Conservation (phyloP, 2,797 vertebrate species). For the Adelosebastes latens region DNA sequence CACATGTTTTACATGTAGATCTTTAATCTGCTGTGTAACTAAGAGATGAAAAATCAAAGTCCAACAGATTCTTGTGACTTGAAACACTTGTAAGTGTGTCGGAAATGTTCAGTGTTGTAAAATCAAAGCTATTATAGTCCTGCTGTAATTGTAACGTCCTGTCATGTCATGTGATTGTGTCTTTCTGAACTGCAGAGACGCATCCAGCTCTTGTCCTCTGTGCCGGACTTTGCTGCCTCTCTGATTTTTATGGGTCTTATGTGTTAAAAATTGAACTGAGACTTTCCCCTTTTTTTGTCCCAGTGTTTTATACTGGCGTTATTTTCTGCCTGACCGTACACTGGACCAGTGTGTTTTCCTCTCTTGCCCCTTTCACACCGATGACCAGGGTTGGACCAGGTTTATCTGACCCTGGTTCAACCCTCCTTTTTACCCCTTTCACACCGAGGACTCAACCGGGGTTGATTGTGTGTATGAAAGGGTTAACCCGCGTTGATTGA, state of each 20-base stretch:
- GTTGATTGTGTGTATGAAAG: no score
- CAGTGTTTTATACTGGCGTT: constrained; percentile 10
- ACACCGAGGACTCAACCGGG: no score
- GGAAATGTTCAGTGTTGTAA: background rate
- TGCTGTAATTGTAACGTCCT: background rate
- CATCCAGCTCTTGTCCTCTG: background rate
- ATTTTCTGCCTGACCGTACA: constrained; percentile 24
- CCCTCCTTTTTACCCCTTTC: no score
- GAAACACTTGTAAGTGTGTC: background rate
- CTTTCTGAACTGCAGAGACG: background rate
- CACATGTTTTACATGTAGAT: constrained; percentile 34
- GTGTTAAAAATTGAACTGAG: constrained; percentile 44
- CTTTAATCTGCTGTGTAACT: constrained; percentile 17
- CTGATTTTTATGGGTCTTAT: constrained; percentile 13
- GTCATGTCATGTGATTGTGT: constrained; percentile 41
- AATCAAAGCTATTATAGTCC: background rate
- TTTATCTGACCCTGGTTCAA: no score
- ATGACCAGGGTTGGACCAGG: no score
- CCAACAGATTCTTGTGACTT: background rate
- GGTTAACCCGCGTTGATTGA: no score
- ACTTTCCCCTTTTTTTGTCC: background rate
- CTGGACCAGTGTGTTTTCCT: constrained; percentile 10
- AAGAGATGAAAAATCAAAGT: background rate
- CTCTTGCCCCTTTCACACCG: background rate
- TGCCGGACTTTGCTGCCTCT: constrained; percentile 2